A percentile compares a stretch with the other conserved stretches of the same genome.
These are phyloP conservation scores for Apodemia mormo DNA, from an alignment of 2,888 invertebrate species.

Conservation along the genomic window DNA sequence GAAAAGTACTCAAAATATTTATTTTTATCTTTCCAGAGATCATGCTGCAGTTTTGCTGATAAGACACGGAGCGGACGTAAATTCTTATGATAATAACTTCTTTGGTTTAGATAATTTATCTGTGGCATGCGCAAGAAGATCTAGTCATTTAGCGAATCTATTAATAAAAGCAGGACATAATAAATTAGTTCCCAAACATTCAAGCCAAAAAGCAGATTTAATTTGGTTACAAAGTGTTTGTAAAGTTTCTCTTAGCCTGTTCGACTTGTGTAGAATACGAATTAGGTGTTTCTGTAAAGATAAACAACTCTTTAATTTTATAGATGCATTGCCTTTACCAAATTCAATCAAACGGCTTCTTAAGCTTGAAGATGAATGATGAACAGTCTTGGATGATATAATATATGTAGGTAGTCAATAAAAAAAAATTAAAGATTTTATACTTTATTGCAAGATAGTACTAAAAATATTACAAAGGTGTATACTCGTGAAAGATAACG, in stretches of 20 bases:
- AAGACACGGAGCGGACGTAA: constrained; percentile 84
- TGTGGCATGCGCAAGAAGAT: constrained; percentile 69
- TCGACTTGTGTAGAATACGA: constrained; percentile 81
- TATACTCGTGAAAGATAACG: constrained; percentile 52
- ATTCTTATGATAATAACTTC: constrained; percentile 79
- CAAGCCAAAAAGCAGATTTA: constrained; percentile 50
- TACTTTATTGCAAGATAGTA: constrained; percentile 38
- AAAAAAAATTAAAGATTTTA: constrained; percentile 21
- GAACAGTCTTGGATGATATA: constrained; percentile 1
- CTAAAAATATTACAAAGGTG: constrained; percentile 56
- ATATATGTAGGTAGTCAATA: neutral
- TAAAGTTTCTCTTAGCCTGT: constrained; percentile 74
- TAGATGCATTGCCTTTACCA: constrained; percentile 77
- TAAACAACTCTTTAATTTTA: constrained; percentile 60
- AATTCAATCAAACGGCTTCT: constrained; percentile 79
- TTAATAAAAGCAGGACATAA: constrained; percentile 70
- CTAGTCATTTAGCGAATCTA: constrained; percentile 55
- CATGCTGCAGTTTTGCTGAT: constrained; percentile 80
- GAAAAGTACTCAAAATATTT: too few species aligned
- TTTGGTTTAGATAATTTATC: constrained; percentile 80
- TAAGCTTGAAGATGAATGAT: constrained; percentile 75
- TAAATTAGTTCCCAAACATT: constrained; percentile 39
- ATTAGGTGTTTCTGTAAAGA: constrained; percentile 61
- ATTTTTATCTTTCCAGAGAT: constrained; percentile 55
- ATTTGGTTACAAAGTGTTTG: constrained; percentile 65